These are phyloP conservation scores for Rhinogobio ventralis DNA, from an alignment of 2,797 vertebrate species.

Conservation along the genomic window DNA sequence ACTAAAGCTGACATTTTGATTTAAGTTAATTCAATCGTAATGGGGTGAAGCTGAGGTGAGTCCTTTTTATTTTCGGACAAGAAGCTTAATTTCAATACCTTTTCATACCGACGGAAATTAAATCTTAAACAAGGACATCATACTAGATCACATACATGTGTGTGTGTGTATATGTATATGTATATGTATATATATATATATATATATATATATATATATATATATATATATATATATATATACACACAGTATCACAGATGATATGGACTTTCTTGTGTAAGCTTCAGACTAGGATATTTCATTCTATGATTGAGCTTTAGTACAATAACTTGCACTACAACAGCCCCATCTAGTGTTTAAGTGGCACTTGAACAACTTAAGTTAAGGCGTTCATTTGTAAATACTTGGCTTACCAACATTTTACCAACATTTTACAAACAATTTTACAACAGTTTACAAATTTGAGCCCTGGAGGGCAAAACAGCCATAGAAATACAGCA, in stretches of 20 bases:
- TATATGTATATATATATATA: too few species aligned
- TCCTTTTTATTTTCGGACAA: conserved; percentile 7
- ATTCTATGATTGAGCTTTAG: neutral
- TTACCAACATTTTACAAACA: neutral
- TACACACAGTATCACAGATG: too few species aligned
- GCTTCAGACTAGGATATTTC: neutral
- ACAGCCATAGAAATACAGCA: too few species aligned
- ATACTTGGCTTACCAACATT: neutral
- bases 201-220: too few species aligned
- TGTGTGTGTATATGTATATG: too few species aligned
- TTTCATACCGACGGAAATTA: neutral
- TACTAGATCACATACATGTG: neutral
- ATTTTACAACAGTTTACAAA: neutral
- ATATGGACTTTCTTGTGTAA: neutral
- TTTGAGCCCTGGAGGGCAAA: too few species aligned
- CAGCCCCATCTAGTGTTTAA: conserved; percentile 19
- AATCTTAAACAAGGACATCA: neutral
- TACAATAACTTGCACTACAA: neutral
- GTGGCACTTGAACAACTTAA: neutral
- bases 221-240: too few species aligned
- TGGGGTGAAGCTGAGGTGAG: conserved; percentile 25
- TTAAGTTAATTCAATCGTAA: neutral
- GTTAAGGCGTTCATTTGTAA: neutral
- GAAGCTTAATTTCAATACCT: neutral
- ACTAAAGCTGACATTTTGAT: conserved; percentile 15